Conservation (phyloP, 2,888 invertebrate species). For the Watsonalla binaria region DNA sequence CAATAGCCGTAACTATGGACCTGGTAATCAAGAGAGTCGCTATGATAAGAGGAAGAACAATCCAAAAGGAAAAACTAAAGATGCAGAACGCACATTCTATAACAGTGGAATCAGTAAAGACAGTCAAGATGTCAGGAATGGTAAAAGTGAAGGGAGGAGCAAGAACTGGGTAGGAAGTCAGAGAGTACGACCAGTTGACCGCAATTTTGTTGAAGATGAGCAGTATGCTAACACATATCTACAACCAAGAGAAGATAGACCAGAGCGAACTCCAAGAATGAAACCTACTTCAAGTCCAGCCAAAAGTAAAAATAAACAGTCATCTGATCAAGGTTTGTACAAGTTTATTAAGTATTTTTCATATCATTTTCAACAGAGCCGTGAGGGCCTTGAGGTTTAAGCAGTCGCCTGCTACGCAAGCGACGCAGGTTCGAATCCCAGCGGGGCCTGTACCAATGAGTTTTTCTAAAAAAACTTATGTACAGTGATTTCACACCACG, state of each 20-base stretch:
- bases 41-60: constrained; percentile 38
- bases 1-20: constrained; percentile 18
- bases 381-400: too few species aligned
- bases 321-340: constrained; percentile 35
- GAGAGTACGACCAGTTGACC: constrained; percentile 44
- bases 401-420: too few species aligned
- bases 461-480: too few species aligned
- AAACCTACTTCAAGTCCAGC: constrained; percentile 13
- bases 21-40: constrained; percentile 18
- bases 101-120: constrained; percentile 59
- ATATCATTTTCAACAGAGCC: too few species aligned
- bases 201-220: constrained; percentile 58
- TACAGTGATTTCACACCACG: too few species aligned
- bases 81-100: constrained; percentile 61
- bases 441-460: too few species aligned
- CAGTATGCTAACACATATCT: constrained; percentile 61
- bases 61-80: constrained; percentile 53
- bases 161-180: constrained; percentile 58
- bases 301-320: constrained; percentile 38
- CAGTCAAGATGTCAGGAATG: constrained; percentile 54
- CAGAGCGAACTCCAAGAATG: constrained; percentile 25
- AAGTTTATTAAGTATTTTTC: too few species aligned
- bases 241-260: constrained; percentile 43
- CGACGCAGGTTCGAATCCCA: too few species aligned
- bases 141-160: constrained; percentile 46